phyloP scores from a whole-genome alignment of 2,888 invertebrate species.

The Cheilosia grossa region DNA sequence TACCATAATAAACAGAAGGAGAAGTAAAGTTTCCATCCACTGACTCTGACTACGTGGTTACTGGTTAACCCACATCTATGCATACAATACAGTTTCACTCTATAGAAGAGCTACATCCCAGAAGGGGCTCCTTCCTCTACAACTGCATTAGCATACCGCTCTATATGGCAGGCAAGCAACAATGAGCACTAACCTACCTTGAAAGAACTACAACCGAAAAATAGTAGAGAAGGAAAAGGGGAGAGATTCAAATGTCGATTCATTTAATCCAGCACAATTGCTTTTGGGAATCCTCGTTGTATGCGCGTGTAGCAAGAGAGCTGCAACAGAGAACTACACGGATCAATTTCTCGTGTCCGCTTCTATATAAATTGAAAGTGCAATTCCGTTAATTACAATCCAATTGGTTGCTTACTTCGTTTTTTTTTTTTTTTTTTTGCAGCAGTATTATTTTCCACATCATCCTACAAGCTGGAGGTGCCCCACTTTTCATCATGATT shows the following conservation, averaged over 20 bases:
- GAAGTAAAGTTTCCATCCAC: not conserved
- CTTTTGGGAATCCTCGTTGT: slow-evolving; percentile 27
- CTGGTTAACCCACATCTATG: slow-evolving; percentile 21
- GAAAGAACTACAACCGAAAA: slow-evolving; percentile 16
- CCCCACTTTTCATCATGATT: slow-evolving; percentile 36
- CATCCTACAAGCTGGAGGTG: not conserved
- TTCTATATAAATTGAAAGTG: slow-evolving; percentile 60
- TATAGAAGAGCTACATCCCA: no score
- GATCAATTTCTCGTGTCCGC: slow-evolving; percentile 57
- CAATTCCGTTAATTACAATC: slow-evolving; percentile 71
- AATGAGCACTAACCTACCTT: slow-evolving; percentile 49
- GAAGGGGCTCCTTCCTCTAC: no score
- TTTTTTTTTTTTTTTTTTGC: slow-evolving; percentile 4
- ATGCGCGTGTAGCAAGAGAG: slow-evolving; percentile 4
- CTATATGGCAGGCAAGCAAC: slow-evolving; percentile 20
- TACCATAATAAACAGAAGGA: slow-evolving; percentile 30
- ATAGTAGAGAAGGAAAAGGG: not conserved
- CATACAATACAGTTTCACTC: not conserved
- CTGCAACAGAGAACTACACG: slow-evolving; percentile 7
- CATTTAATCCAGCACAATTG: slow-evolving; percentile 49
- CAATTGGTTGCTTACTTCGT: slow-evolving; percentile 51
- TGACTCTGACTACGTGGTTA: slow-evolving; percentile 2
- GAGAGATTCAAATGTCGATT: slow-evolving; percentile 46
- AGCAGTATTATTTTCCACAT: not conserved
- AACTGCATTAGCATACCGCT: not conserved